These are phyloP conservation scores for Holcopasites calliopsidis DNA, from an alignment of 1,140 invertebrate genomes.

Conservation along the genomic window DNA sequence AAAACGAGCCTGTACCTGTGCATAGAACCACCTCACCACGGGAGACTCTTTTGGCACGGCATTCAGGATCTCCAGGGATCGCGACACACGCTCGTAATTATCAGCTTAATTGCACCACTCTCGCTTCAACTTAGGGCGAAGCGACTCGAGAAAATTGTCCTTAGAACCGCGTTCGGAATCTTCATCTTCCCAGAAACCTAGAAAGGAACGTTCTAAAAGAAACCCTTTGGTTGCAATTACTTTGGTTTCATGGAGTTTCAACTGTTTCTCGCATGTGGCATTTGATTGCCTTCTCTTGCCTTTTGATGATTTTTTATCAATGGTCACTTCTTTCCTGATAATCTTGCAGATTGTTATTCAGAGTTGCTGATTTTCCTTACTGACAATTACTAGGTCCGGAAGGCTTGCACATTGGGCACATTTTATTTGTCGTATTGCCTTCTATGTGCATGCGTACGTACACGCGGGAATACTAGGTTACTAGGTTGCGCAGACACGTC, in stretches of 20 bases:
- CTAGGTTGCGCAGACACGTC: slow-evolving; percentile 8
- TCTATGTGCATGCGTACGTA: background rate
- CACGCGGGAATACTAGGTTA: slow-evolving; percentile 4
- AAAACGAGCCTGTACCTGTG: slow-evolving; percentile 40
- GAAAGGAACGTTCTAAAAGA: no score
- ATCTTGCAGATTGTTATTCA: no score
- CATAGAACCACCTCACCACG: background rate
- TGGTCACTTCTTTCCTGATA: no score
- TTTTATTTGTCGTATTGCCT: background rate
- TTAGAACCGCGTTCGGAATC: background rate
- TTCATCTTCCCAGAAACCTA: background rate
- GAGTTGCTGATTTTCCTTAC: no score
- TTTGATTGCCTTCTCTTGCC: no score
- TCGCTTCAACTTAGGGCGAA: slow-evolving; percentile 10
- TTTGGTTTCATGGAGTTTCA: no score
- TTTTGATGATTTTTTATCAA: no score
- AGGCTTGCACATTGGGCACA: no score
- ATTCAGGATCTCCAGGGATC: slow-evolving; percentile 29
- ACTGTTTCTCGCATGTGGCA: no score
- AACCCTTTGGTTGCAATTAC: no score
- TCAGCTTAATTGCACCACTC: slow-evolving; percentile 39
- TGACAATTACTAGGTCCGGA: no score
- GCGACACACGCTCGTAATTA: slow-evolving; percentile 27
- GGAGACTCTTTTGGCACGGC: background rate
- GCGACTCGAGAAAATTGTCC: background rate